A percentile compares a stretch with the other conserved stretches of the same genome.
These are phyloP conservation scores for Plecotus auritus DNA, from an alignment of 2,113 vertebrate species.

Conservation along the genomic window DNA sequence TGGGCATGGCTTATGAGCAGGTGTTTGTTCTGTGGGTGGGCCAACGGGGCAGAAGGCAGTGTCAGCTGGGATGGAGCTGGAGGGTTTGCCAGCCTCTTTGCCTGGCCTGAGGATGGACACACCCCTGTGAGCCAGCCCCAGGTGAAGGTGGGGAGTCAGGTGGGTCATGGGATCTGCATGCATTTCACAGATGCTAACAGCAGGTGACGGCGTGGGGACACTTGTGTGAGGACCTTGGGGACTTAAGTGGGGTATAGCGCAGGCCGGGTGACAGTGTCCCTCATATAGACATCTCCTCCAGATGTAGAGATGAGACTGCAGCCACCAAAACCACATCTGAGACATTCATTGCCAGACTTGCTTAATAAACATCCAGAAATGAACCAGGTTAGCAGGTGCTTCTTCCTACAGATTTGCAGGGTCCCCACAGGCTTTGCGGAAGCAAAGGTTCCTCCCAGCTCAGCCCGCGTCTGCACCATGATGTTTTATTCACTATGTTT, in stretches of 20 bases:
- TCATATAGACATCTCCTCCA: neutral
- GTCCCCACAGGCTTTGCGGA: accelerated
- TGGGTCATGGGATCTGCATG: neutral
- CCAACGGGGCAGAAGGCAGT: too few species aligned
- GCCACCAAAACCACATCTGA: neutral
- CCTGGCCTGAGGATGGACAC: neutral
- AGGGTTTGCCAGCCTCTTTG: neutral
- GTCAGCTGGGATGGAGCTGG: neutral
- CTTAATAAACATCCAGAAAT: neutral
- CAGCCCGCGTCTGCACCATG: accelerated
- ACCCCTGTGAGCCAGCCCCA: accelerated
- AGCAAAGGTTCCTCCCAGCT: neutral
- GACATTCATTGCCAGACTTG: accelerated
- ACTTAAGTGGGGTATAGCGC: neutral
- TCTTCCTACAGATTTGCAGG: neutral
- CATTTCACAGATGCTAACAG: neutral
- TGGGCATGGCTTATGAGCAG: accelerated
- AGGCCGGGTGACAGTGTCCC: accelerated
- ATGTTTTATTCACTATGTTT: neutral
- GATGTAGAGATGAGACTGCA: neutral
- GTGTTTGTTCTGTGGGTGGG: neutral
- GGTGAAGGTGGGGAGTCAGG: neutral
- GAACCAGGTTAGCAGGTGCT: accelerated
- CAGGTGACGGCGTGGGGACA: neutral
- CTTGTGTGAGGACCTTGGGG: accelerated